Evolutionary conservation across 2,888 invertebrate species (phyloP), one percentile per base, ranked within the genome.

Genomic region (Drosophila demipolita): DNA sequence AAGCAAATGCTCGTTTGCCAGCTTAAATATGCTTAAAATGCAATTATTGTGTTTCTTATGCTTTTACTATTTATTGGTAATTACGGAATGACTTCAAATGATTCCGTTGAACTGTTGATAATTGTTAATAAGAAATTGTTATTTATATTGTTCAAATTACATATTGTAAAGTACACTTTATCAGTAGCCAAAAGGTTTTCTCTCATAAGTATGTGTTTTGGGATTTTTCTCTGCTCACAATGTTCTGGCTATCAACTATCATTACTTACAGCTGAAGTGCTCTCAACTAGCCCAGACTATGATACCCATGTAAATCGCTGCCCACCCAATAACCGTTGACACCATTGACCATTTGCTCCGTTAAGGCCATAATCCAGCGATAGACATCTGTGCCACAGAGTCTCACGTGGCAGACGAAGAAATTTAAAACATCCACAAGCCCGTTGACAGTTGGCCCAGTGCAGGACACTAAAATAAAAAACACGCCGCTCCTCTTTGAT

Each of bases 401-500:
- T 40, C 62, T 63, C 59, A 36, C 49, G 55, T 63, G 57, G 66
- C 48, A 33, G 36, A 54, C 59, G 61, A 64, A 45, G 66, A 72
- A 82, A 75, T 85, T 66, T 71, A 69, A 79, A 79, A 70, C 73
- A 67, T 83, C 67, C 73, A 75, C 80, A 55, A 65, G 63, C 62
- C 63, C 75, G 87, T 75, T 83, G 83, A 85, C 86, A 85, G 89
- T 89, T 86, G 87, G 53, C 84, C 59, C 87, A 59, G 57, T 74
- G 82, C 84, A 84, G 83, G 79, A 84, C 82, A 82, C 74, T 66
- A 87, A 78, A 83, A 65, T 59, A 55, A 17, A 40, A 36, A 32
- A 32, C 45, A 35, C n/a, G 52, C 23, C 52, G 57, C 69, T 26
- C 57, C 64, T 64, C 54, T 48, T 55, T 38, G 55, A 49, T 49